Evolutionary conservation across 2,797 vertebrate species (phyloP), one percentile per base, ranked within the genome.

Genomic region (Gymnothorax javanicus): DNA sequence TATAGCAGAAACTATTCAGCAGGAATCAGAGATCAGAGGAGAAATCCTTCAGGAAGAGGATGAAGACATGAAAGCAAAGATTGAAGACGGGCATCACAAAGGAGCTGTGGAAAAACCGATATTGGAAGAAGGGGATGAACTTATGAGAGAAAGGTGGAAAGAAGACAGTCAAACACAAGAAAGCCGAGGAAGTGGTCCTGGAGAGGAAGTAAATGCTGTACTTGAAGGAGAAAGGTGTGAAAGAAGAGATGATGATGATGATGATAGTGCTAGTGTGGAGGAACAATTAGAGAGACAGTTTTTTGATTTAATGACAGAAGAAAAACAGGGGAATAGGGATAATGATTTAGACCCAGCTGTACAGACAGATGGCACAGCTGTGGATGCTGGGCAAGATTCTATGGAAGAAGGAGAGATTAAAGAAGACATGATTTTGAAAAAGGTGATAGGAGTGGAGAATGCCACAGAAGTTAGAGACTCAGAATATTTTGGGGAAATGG

Each of bases 181-280:
- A 20, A 23, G 9, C 20, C 11, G 25, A 7, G 17, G 64, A 33
- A 75, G 71, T 75, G 43, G 27, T 12, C 13, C 33, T 43, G 13
- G 25, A 43, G 71, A 17, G 27, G 25, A 75, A 75, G 27, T 12
- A 75, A 43, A 33, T 9, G 17, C 33, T 64, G 60, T 13, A 25
- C 20, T 59, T 86, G 85, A 82, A n/a, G 64, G 64, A 27, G 33
- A 86, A 4, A 67, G n/a, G 17, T 0, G 54, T 20, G 77, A 54
- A 43, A 59, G 75, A 64, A 25, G 43, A 25, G 75, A 64, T 82
- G 60, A 75, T 81, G 75, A 86, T n/a, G n/a, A n/a, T n/a, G 75
- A 64, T 82, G 60, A 75, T 81, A 57, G 33, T 43, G 2, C 33
- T 43, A 43, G 4, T 77, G 50, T 5, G 15, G 73, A 77, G 15